Evolutionary conservation across 1,140 invertebrate genomes (phyloP).

Genomic region (Drosophila simulans): DNA sequence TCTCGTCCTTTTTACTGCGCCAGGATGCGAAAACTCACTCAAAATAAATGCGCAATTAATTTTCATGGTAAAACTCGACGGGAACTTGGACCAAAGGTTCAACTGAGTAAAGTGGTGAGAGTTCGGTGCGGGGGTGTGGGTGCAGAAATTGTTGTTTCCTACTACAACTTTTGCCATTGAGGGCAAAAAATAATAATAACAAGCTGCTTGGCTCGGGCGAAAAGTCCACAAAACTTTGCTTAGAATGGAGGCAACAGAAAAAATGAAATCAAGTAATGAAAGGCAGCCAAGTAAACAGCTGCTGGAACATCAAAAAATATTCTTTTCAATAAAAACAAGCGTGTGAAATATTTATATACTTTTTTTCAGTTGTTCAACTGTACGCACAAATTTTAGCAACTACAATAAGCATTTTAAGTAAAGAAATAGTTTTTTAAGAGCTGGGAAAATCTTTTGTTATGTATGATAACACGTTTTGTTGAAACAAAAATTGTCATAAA

Average conservation of each 20-base stretch:
- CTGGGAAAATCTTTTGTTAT: no score
- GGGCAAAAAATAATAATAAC: slow-evolving; percentile 58
- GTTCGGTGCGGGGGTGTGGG: slow-evolving; percentile 1
- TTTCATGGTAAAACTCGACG: slow-evolving; percentile 69
- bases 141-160: slow-evolving; percentile 64
- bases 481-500: no score
- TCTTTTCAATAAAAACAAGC: slow-evolving; percentile 56
- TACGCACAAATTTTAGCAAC: background rate
- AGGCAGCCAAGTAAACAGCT: slow-evolving; percentile 38
- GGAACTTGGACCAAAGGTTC: slow-evolving; percentile 56
- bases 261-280: slow-evolving; percentile 29
- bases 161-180: slow-evolving; percentile 61
- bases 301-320: slow-evolving; percentile 38
- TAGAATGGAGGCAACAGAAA: slow-evolving; percentile 29
- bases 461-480: no score
- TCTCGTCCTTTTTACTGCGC: slow-evolving; percentile 2
- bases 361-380: slow-evolving; percentile 5
- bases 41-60: slow-evolving; percentile 82
- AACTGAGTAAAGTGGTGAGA: slow-evolving; percentile 8
- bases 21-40: slow-evolving; percentile 60
- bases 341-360: slow-evolving; percentile 69
- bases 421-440: background rate
- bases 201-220: slow-evolving; percentile 39
- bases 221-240: slow-evolving; percentile 49
- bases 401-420: background rate